Evolutionary conservation across 2,888 invertebrate species (phyloP).

Genomic region (Synergus japonicus): DNA sequence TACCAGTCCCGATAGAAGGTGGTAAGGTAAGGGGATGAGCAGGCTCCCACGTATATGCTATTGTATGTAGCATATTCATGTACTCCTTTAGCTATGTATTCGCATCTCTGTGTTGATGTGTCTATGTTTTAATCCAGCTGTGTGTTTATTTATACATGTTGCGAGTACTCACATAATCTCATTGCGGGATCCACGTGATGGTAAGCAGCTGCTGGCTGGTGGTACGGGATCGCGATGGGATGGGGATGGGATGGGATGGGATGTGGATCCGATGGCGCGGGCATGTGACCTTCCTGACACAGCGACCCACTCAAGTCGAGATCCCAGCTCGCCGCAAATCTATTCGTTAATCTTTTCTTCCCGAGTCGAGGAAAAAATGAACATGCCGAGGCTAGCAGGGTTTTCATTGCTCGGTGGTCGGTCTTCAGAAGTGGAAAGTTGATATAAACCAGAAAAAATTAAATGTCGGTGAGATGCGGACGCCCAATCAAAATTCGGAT

Average conservation of each 20-base stretch:
- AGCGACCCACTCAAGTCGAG: slow-evolving; percentile 73
- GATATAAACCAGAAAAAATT: background rate
- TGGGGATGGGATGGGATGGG: slow-evolving; percentile 57
- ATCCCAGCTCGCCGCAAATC: slow-evolving; percentile 50
- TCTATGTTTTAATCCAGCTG: background rate
- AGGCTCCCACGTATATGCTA: slow-evolving; percentile 63
- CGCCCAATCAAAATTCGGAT: slow-evolving; percentile 29
- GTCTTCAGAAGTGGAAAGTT: slow-evolving; percentile 16
- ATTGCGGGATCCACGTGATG: slow-evolving; percentile 45
- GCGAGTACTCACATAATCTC: slow-evolving; percentile 53
- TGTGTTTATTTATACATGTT: slow-evolving; percentile 49
- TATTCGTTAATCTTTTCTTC: slow-evolving; percentile 36
- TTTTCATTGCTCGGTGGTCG: background rate
- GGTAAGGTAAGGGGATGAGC: slow-evolving; percentile 65
- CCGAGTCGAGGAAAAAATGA: slow-evolving; percentile 8
- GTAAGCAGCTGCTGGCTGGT: slow-evolving; percentile 53
- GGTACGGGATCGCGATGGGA: slow-evolving; percentile 46
- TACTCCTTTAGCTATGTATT: slow-evolving; percentile 45
- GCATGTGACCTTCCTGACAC: slow-evolving; percentile 76
- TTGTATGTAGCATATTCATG: slow-evolving; percentile 41
- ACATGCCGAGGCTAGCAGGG: background rate
- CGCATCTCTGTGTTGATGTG: background rate
- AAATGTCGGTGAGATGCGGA: background rate
- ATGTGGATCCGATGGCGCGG: slow-evolving; percentile 56
- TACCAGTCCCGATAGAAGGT: slow-evolving; percentile 60